Evolutionary conservation across 2,113 vertebrate species (phyloP).

Genomic region (Ceyx margarethae): DNA sequence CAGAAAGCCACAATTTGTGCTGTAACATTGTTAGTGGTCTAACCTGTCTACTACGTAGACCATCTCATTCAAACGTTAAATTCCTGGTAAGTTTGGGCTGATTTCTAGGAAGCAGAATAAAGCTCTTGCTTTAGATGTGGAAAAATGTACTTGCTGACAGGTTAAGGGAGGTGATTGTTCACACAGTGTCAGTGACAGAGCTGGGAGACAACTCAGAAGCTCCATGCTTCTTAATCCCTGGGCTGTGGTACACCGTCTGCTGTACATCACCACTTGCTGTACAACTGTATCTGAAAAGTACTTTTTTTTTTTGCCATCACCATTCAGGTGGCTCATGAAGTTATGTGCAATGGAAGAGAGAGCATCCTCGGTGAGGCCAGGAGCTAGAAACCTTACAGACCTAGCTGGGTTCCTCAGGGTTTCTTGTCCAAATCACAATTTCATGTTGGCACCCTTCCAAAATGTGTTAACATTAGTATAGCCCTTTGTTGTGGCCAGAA

Average conservation of each 20-base stretch:
- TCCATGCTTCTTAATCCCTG: not conserved
- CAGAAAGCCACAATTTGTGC: not conserved
- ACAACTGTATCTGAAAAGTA: fast-evolving
- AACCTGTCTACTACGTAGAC: not conserved
- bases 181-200: not conserved
- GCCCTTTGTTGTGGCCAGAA: not conserved
- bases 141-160: not conserved
- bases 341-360: fast-evolving
- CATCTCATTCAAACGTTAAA: not conserved
- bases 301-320: not conserved
- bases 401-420: not conserved
- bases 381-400: not conserved
- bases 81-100: not conserved
- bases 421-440: not conserved
- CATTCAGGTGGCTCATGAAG: not conserved
- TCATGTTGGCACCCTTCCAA: not conserved
- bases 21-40: not conserved
- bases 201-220: not conserved
- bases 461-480: not conserved
- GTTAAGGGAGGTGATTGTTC: not conserved
- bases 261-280: not conserved
- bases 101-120: not conserved
- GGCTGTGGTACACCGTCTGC: not conserved
- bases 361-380: not conserved
- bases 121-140: not conserved